Percentiles rank a stretch among this genome's conserved stretches.
Evolutionary conservation across 1,140 invertebrate genomes (phyloP).

Genomic region (Dysdera silvatica): DNA sequence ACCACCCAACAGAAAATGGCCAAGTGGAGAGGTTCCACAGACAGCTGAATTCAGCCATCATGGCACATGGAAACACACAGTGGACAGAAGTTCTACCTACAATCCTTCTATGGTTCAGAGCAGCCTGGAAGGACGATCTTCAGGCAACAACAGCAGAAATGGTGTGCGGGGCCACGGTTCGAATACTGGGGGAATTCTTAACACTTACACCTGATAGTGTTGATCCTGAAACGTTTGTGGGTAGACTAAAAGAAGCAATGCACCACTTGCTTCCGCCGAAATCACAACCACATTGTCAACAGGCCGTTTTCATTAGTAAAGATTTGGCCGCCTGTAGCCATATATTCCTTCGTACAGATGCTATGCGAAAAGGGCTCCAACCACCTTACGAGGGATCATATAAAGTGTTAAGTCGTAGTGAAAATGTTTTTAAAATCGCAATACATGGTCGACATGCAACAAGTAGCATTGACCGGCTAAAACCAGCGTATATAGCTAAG

Average conservation of each 20-base stretch:
- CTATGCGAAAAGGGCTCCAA: not conserved
- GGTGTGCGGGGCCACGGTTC: slow-evolving; percentile 31
- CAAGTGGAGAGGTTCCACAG: slow-evolving; percentile 43
- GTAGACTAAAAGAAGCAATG: not conserved
- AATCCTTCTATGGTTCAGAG: slow-evolving; percentile 39
- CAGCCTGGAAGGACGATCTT: slow-evolving; percentile 37
- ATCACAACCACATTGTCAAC: not conserved
- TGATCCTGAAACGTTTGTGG: not conserved
- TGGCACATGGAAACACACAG: slow-evolving; percentile 9
- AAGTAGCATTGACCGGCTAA: too few relatives aligned
- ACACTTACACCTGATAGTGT: not conserved
- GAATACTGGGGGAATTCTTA: slow-evolving; percentile 31
- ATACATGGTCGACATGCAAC: too few relatives aligned
- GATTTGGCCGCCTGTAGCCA: not conserved
- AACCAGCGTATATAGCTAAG: too few relatives aligned
- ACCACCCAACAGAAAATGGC: slow-evolving; percentile 40
- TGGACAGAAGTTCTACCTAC: slow-evolving; percentile 42
- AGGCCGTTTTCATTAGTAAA: not conserved
- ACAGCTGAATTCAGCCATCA: slow-evolving; percentile 40
- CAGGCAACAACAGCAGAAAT: slow-evolving; percentile 29
- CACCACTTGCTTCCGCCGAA: not conserved
- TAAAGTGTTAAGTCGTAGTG: too few relatives aligned
- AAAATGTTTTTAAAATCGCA: too few relatives aligned
- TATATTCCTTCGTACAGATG: not conserved
- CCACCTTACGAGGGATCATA: slow-evolving; percentile 8